Percentiles rank a stretch among this genome's conserved stretches.
Evolutionary conservation across 2,113 vertebrate species (phyloP).

Genomic region (Gallinago jamesoni): DNA sequence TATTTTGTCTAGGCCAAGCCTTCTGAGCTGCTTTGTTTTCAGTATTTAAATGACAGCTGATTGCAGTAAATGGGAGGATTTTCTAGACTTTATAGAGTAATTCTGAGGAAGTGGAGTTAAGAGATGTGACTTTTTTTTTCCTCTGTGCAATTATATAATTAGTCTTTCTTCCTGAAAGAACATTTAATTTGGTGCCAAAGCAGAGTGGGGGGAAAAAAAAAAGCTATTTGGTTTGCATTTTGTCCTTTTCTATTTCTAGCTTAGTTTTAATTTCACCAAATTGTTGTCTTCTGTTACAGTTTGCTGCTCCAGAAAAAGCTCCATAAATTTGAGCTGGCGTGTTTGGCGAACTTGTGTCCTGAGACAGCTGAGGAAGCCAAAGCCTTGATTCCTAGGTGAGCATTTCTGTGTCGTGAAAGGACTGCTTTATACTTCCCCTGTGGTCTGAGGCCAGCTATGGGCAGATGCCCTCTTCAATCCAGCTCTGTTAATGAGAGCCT

Average conservation of each 20-base stretch:
- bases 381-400: slow-evolving; percentile 95
- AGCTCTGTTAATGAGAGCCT: not conserved
- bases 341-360: slow-evolving; percentile 95
- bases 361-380: slow-evolving; percentile 97
- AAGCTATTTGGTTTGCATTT: not conserved
- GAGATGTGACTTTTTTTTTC: not conserved
- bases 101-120: not conserved
- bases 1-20: not conserved
- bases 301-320: slow-evolving; percentile 97
- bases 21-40: not conserved
- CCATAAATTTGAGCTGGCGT: slow-evolving; percentile 96
- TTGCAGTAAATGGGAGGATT: not conserved
- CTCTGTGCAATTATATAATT: not conserved
- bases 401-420: not conserved
- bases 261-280: not conserved
- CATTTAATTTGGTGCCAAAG: not conserved
- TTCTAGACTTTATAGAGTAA: not conserved
- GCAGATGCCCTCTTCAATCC: not conserved
- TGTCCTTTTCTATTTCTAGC: not conserved
- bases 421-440: not conserved
- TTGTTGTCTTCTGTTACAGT: slow-evolving; percentile 63
- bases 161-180: not conserved
- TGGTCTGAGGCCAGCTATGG: not conserved
- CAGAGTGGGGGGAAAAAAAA: not conserved
- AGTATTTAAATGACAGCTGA: not conserved